Percentiles rank a stretch among this genome's conserved stretches.
These are phyloP conservation scores for Phyto melanocephala DNA, from an alignment of 2,888 invertebrate genomes.

Conservation along the genomic window DNA sequence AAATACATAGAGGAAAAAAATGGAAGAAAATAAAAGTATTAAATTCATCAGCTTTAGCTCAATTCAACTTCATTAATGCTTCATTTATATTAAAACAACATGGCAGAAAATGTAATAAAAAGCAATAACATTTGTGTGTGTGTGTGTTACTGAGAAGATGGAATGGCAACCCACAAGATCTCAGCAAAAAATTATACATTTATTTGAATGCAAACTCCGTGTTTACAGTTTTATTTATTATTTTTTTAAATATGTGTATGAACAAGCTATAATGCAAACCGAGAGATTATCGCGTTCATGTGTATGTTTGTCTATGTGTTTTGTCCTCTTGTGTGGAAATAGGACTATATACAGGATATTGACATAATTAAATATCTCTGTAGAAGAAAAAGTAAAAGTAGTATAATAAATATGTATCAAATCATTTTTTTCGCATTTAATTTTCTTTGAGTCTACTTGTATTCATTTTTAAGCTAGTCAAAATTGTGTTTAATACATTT, in stretches of 20 bases:
- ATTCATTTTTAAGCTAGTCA: too few relatives aligned
- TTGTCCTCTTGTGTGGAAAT: background rate
- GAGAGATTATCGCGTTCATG: background rate
- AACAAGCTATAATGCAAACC: background rate
- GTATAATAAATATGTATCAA: background rate
- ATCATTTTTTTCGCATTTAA: background rate
- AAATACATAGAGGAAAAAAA: background rate
- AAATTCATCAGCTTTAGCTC: conserved; percentile 6
- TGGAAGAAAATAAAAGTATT: background rate
- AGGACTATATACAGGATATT: background rate
- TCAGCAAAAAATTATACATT: background rate
- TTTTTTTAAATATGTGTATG: background rate
- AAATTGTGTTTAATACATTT: too few relatives aligned
- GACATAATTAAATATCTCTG: background rate
- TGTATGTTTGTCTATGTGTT: background rate
- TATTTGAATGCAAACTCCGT: too few relatives aligned
- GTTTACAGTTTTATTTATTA: background rate
- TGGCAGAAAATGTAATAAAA: background rate
- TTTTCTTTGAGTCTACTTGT: too few relatives aligned
- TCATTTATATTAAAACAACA: background rate
- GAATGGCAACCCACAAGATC: background rate
- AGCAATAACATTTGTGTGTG: too few relatives aligned
- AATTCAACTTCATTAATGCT: conserved; percentile 32
- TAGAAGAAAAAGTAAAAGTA: background rate
- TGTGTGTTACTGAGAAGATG: too few relatives aligned